Evolutionary conservation across 2,113 vertebrate species (phyloP), one percentile per base, ranked within the genome.

Genomic region (Clarias gariepinus): DNA sequence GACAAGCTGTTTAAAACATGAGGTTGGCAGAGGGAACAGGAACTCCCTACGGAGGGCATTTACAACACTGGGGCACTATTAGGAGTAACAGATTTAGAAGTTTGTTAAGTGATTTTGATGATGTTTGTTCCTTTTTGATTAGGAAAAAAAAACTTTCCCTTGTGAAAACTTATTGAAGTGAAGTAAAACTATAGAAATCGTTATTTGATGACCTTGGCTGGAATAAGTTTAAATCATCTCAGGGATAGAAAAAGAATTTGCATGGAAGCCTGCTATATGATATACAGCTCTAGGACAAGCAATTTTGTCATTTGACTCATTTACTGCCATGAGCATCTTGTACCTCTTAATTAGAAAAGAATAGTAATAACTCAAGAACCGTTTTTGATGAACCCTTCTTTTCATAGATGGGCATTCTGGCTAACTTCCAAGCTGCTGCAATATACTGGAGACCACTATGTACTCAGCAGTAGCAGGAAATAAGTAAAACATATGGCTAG

Each of bases 1-100:
- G 86, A 90, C 69, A 76, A 87, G 71, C 84, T 89, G 88, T 92
- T 89, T 93, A 91, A 94, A 95, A 95, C 93, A 95, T 82, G 89
- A 90, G 86, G 89, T 88, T 91, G 88, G 91, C 82, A 91, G 90
- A 89, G 90, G 88, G 90, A 93, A 90, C 87, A 93, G 87, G 85
- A 92, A 91, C 90, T 94, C 93, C 90, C 90, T 82, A 86, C 74
- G 88, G 93, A 93, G 89, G 89, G 87, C 86, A 92, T 87, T 85
- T 57, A 80, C 85, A 89, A 71, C 58, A 41, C 53, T 76, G 18
- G 84, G 76, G 73, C 78, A 61, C 30, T 85, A 87, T 90, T 53
- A 83, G 79, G 74, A 69, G 28, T n/a, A 81, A 71, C 61, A 66
- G 76, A 28, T 86, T 88, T 86, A 81, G 73, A 83, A 79, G 76